Evolutionary conservation across 2,113 vertebrate species (phyloP), one percentile per base, ranked within the genome.

Genomic region (Erythrolamprus reginae): DNA sequence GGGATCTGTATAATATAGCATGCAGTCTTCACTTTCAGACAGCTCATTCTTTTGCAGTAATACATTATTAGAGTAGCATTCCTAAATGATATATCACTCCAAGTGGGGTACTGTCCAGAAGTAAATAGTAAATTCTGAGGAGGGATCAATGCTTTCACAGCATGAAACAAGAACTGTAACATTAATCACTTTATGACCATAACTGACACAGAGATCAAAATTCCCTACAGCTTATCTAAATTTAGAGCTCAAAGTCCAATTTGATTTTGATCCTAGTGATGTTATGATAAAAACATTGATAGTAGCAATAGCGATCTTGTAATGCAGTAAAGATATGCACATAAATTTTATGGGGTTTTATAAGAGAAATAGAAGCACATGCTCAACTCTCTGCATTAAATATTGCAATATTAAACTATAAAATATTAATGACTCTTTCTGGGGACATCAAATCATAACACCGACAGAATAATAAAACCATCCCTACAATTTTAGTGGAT

Each of bases 91-190:
- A 19, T 89, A 92, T 93, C 58, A 21, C 88, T n/a, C 33, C 58
- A 42, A 87, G 84, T 89, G 70, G 55, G 52, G 17, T 88, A 2
- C 84, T 90, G 45, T 84, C 89, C 89, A 23, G 38, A 90, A 84
- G 84, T 48, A 92, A 93, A 88, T 90, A 88, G 1, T 15, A 53
- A 91, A 91, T 89, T 89, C 83, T 93, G 88, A 45, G 50, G 91
- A 92, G 91, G 86, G 65, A 89, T 92, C 53, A 70, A 90, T 89
- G 86, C 58, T 94, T 94, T 92, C 70, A 93, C 88, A 91, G 47
- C n/a, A 89, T 82, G 56, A 51, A 50, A 93, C 92, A 88, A 2
- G 26, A 92, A 90, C 42, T 88, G 88, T n/a, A 48, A 26, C 55
- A 89, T 77, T 47, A 93, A 93, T 88, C 84, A 91, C 83, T 65